Evolutionary conservation across 2,113 vertebrate genomes (phyloP).

Genomic region (Cololabis saira): DNA sequence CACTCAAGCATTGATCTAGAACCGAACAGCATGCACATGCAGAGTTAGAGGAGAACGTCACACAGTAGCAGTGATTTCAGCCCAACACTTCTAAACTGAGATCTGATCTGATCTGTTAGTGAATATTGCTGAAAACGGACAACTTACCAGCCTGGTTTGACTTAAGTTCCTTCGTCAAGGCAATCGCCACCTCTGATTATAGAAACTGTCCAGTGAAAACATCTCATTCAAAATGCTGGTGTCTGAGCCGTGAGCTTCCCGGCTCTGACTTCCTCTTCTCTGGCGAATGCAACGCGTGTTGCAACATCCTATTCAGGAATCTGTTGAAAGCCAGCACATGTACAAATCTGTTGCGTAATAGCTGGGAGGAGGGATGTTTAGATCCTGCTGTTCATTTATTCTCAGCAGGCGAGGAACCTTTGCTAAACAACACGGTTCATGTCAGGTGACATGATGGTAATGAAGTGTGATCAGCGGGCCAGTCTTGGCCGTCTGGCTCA

Average conservation of each 20-base stretch:
- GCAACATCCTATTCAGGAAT: conserved; percentile 60
- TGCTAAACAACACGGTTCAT: neutral
- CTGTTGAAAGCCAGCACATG: conserved; percentile 54
- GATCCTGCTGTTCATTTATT: conserved; percentile 7
- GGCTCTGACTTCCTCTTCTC: conserved; percentile 54
- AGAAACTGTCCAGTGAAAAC: conserved; percentile 16
- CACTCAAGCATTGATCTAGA: neutral
- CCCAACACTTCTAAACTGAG: neutral
- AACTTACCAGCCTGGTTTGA: conserved; percentile 53
- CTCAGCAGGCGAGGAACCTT: neutral
- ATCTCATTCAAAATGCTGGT: neutral
- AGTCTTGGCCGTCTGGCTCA: neutral
- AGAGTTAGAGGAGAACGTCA: neutral
- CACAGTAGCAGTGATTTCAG: neutral
- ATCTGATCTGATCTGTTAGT: neutral
- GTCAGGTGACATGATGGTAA: too few species aligned
- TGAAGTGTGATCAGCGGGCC: too few species aligned
- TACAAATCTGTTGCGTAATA: conserved; percentile 57
- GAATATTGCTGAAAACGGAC: neutral
- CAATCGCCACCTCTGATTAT: conserved; percentile 21
- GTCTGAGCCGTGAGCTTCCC: neutral
- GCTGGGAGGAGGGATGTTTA: conserved; percentile 44
- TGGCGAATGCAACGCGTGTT: conserved; percentile 44
- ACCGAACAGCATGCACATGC: neutral
- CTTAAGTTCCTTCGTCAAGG: neutral